Evolutionary conservation across 1,140 invertebrate genomes (phyloP).

Genomic region (Zaprionus ornatus): DNA sequence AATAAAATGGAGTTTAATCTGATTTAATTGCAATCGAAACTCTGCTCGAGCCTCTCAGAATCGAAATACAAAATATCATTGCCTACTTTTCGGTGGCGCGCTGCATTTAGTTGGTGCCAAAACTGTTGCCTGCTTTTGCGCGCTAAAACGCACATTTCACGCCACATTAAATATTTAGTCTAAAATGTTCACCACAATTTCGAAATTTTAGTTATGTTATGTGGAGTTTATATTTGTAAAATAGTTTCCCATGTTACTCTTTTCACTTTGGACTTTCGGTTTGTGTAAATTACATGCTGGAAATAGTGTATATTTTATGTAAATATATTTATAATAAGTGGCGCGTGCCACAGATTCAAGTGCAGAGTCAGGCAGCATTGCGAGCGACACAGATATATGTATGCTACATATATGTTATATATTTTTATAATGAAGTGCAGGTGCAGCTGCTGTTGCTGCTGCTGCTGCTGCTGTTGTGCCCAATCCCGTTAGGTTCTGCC

Average conservation of each 20-base stretch:
- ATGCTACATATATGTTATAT: not conserved
- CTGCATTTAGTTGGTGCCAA: slow-evolving; percentile 4
- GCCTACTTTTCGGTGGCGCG: not conserved
- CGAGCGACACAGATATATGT: slow-evolving; percentile 21
- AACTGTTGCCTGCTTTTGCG: slow-evolving; percentile 23
- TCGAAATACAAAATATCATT: not conserved
- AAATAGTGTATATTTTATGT: slow-evolving; percentile 27
- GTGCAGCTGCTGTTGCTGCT: not conserved
- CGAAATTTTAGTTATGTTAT: slow-evolving; percentile 27
- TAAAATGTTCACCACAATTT: slow-evolving; percentile 51
- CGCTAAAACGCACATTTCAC: slow-evolving; percentile 41
- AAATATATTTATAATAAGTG: slow-evolving; percentile 63
- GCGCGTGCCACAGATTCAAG: slow-evolving; percentile 42
- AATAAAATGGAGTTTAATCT: not conserved
- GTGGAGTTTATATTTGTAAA: slow-evolving; percentile 4
- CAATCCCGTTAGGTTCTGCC: not conserved
- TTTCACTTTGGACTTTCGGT: not conserved
- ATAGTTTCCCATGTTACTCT: not conserved
- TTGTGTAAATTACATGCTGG: slow-evolving; percentile 35
- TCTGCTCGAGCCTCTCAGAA: too few relatives aligned
- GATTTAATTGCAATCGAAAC: too few relatives aligned
- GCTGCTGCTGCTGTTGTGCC: not conserved
- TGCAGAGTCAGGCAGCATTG: slow-evolving; percentile 27
- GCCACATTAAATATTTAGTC: slow-evolving; percentile 62
- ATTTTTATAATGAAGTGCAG: slow-evolving; percentile 62